Evolutionary conservation across 2,113 vertebrate genomes (phyloP).

Genomic region (Noturus placidus): DNA sequence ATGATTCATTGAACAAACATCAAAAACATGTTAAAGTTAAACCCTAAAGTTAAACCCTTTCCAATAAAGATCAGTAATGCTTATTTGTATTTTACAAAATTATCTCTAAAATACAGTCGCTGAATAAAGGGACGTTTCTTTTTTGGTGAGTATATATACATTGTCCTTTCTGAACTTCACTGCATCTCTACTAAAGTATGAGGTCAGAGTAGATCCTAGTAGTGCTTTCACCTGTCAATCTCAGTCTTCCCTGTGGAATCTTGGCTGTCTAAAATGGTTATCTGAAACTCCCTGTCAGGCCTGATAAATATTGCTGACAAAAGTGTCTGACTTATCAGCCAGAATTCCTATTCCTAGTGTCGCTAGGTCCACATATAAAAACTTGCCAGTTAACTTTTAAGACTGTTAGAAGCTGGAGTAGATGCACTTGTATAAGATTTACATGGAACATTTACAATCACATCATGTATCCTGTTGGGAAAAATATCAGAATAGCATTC

Average conservation of each 20-base stretch:
- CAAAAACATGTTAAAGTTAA: too few species aligned
- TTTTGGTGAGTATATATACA: too few species aligned
- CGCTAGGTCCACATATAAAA: conserved; percentile 59
- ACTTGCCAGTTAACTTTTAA: conserved; percentile 52
- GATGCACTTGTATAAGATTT: not conserved
- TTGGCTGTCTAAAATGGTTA: conserved; percentile 52
- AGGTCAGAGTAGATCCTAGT: conserved; percentile 28
- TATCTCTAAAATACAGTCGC: too few species aligned
- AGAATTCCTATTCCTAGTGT: conserved; percentile 63
- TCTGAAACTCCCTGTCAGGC: conserved; percentile 64
- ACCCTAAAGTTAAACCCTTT: too few species aligned
- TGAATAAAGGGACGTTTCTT: too few species aligned
- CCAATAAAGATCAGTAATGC: too few species aligned
- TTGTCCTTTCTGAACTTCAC: not conserved
- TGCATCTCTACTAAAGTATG: conserved; percentile 25
- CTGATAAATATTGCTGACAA: conserved; percentile 66
- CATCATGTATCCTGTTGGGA: not conserved
- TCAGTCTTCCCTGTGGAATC: conserved; percentile 50
- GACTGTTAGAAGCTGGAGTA: not conserved
- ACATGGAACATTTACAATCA: not conserved
- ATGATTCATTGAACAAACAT: too few species aligned
- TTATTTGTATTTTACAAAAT: too few species aligned
- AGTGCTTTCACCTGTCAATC: conserved; percentile 65
- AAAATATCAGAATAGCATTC: not conserved
- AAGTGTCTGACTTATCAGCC: conserved; percentile 65